Base-by-base conservation (phyloP, 23 tunicate genomes). In the Corella eumyota region DNA sequence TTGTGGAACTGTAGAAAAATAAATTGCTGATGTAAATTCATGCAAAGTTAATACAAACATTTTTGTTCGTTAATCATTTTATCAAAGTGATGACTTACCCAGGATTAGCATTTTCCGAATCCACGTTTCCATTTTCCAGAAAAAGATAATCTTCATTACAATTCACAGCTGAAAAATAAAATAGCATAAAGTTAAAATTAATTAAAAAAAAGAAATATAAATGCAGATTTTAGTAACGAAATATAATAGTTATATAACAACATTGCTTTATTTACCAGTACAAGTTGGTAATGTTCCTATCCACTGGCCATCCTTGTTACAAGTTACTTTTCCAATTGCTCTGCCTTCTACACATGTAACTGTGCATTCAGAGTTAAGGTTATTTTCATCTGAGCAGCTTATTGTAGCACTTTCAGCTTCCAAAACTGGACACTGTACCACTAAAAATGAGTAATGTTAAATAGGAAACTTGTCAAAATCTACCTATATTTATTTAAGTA, bases 281-380 rank as follows among this genome's bases (percentile, higher is more conserved):
- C 80, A 74, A 20, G 27, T 38, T 0, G 80, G 80, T 24, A 37
- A 25, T 19, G 3, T 36, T 20, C 80, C 80, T 45, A 38, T 17
- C 80, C 80, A 74, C 20, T 53, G 48, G 5, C 80, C 80, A 38
- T 74, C 80, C 22, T 38, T 56, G 26, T 30, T 58, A 52, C 76
- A 71, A 1, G 76, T 71, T 25, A 63, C n/a, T n/a, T n/a, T n/a
- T n/a, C n/a, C n/a, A n/a, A n/a, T 51, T 21, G 49, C 65, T 29
- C 62, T 60, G 6, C 86, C 86, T 6, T 54, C 58, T 44, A 70
- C 47, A 58, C 86, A 78, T 13, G 71, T 36, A 25, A 78, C 35
- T 2, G 61, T 66, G 32, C 86, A 78, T 31, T 74, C 71, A 6
- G 86, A 78, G 70, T 65, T 60, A 36, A 61, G 70, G 17, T 36